Evolutionary conservation across 2,113 vertebrate genomes (phyloP), one percentile per base, ranked within the genome.

Genomic region (Tapirus terrestris): DNA sequence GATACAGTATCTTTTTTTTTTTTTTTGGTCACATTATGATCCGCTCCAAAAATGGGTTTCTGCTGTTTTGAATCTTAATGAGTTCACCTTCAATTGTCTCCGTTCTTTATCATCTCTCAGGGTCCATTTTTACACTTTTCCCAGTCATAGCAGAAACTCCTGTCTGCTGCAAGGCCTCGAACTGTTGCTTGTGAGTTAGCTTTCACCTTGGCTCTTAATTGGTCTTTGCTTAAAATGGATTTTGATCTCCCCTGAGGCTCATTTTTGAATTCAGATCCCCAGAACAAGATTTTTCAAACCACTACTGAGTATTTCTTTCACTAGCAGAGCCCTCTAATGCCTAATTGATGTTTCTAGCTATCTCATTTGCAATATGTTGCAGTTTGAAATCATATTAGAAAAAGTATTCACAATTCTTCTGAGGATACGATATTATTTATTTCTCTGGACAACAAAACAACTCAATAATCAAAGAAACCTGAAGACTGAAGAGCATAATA

Each of bases 401-500:
- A 87, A 82, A 73, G 11, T 83, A 79, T 91, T 86, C 81, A n/a
- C 83, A 65, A 72, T 79, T 93, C 93, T 95, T 61, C 70, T 43
- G 27, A 87, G 20, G 68, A 53, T 51, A 70, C 27, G 43, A 8
- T 31, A 43, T 79, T 82, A 82, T 87, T 94, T 91, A 68, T 86
- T 96, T 92, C 67, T 84, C 61, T 76, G 68, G 67, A 91, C 82
- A 89, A 76, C 25, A 96, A 96, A 87, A 90, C 45, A 70, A 56
- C 29, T 48, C 65, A 86, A 75, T 67, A 86, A 84, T 63, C 23
- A 58, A 81, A 88, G 65, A 83, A 90, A 96, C 89, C 4, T n/a
- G 20, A 91, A 79, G 56, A 65, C 9, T 45, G 25, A 70, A 96
- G 61, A 63, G 13, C 82, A 86, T 73, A 89, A 60, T 53, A 70